A percentile compares a stretch with the other conserved stretches of the same genome.
Evolutionary conservation across 1,140 invertebrate genomes (phyloP).

Genomic region (Leptinotarsa texana): DNA sequence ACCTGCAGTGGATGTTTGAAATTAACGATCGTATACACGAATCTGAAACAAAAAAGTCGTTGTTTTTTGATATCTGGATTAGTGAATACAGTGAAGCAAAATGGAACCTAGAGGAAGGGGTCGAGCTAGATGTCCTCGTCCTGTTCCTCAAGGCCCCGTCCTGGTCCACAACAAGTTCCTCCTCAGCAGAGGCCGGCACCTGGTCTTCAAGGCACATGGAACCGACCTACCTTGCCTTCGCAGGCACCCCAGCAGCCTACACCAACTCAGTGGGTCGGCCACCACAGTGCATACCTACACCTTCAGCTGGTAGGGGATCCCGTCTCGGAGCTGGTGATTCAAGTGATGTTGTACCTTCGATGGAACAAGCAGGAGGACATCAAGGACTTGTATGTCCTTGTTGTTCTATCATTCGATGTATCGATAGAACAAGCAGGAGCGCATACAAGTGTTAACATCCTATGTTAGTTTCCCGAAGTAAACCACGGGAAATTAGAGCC

Average conservation of each 20-base stretch:
- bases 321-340: conserved; percentile 3
- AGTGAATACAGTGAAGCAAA: background rate
- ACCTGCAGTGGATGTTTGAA: too few relatives aligned
- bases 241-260: background rate
- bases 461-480: conserved; percentile 65
- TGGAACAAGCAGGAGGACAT: background rate
- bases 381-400: too few relatives aligned
- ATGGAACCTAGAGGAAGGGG: conserved; percentile 27
- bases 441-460: conserved; percentile 59
- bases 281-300: background rate
- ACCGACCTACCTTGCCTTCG: background rate
- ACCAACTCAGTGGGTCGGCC: background rate
- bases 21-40: too few relatives aligned
- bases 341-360: background rate
- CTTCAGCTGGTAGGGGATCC: conserved; percentile 10
- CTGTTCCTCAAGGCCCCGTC: background rate
- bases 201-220: background rate
- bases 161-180: conserved; percentile 1
- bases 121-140: conserved; percentile 6
- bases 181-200: background rate
- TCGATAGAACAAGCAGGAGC: too few relatives aligned
- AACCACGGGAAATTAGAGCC: conserved; percentile 65
- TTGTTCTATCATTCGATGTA: too few relatives aligned
- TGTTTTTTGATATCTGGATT: too few relatives aligned
- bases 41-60: too few relatives aligned